Evolutionary conservation across 2,888 invertebrate species (phyloP), one percentile per base, ranked within the genome.

Genomic region (Capitulum mitella): DNA sequence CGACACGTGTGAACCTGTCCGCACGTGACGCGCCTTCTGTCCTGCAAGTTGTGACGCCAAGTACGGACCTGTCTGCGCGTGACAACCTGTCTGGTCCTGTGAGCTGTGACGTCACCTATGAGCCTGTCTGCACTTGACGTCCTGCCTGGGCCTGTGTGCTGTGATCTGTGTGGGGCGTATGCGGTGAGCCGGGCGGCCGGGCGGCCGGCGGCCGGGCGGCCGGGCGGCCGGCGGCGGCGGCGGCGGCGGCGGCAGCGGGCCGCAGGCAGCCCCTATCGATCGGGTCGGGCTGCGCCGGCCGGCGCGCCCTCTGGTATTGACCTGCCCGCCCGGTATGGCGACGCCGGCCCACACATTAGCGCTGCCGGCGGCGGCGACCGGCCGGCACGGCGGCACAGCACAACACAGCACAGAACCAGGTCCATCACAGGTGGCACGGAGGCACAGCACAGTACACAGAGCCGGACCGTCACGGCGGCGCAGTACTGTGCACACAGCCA

Each of bases 241-340:
- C 54, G 26, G 54, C 26, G n/a, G 54, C 54, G n/a, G 54, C 54
- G n/a, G n/a, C n/a, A 54, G 6, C 54, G 10, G 43, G 43, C 43
- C 43, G 6, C 54, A 26, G 54, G n/a, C 46, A 10, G 14, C 6
- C 46, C 10, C 51, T 51, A 51, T 51, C 51, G 51, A 51, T 16
- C 51, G 19, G 14, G 51, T 3, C 51, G 54, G n/a, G 54, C 54
- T n/a, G 54, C 22, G 54, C n/a, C 54, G 54, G 6, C n/a, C 54
- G n/a, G n/a, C 2, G 54, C 54, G 54, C 54, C 54, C 54, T 54
- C 54, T 54, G 54, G 54, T 54, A 54, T 54, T 54, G 54, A 54
- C 54, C 54, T 54, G 54, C 6, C n/a, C 54, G 54, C n/a, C 54
- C 54, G n/a, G 54, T 54, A 54, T 54, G 54, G 54, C 54, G 54